These are phyloP conservation scores for Cyanistes caeruleus DNA, from an alignment of 2,113 vertebrate genomes.

Conservation along the genomic window DNA sequence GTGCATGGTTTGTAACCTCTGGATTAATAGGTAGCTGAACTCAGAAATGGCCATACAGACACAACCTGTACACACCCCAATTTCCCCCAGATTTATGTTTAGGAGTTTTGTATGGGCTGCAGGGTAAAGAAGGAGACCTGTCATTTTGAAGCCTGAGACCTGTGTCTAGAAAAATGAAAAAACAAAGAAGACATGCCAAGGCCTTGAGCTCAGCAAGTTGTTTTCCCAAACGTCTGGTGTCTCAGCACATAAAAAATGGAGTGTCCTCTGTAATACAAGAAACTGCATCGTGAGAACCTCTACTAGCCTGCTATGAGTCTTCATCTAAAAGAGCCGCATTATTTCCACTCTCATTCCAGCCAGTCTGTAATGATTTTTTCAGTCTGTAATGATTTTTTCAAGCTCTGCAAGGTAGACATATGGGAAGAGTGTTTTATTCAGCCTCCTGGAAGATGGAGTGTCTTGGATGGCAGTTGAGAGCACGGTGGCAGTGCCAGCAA, in stretches of 20 bases:
- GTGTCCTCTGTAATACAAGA: background rate
- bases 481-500: background rate
- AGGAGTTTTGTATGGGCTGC: background rate
- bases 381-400: background rate
- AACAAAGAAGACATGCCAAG: background rate
- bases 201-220: background rate
- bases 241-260: background rate
- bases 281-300: background rate
- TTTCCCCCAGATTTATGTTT: background rate
- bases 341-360: background rate
- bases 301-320: background rate
- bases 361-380: background rate
- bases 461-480: background rate
- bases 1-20: background rate
- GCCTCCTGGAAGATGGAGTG: background rate
- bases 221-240: background rate
- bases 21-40: background rate
- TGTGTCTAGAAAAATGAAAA: background rate
- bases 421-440: background rate
- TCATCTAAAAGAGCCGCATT: background rate
- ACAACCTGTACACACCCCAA: accelerated
- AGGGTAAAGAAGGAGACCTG: background rate
- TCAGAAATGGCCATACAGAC: background rate
- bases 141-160: background rate
- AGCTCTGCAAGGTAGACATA: background rate